Base-by-base conservation (phyloP, 2,797 vertebrate species). In the Anolis apletophallus region DNA sequence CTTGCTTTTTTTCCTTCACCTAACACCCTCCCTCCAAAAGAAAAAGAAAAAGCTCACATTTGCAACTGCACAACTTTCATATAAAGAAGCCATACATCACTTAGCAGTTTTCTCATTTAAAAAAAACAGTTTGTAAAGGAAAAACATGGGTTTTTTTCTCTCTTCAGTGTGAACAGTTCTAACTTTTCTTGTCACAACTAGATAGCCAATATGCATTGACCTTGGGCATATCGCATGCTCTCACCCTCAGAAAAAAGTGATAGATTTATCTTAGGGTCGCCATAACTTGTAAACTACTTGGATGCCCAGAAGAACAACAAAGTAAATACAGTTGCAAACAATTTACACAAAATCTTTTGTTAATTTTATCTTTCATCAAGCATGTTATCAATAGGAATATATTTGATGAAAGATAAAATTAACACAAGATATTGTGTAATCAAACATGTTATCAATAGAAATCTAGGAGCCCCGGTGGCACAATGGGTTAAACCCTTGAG, bases 171-270 rank as follows among this genome's bases (percentile, higher is more conserved):
- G 52, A 50, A 76, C 57, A 89, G 36, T 2, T 0, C 14, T 46
- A 0, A 0, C 68, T 88, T 83, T 90, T 85, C 85, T 87, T 84
- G 86, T 85, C 86, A 89, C 87, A 90, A 26, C 0, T 46, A 88
- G 85, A 61, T 54, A 89, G 32, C 16, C 59, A 80, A 84, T 94
- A 91, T 93, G 86, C 88, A 87, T 91, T 91, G 88, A 16, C 52
- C 89, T 46, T 46, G 46, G 46, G 46, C 46, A 46, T 6, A 46
- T 46, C 46, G 7, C 46, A 46, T 46, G 46, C 46, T 46, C 46
- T 46, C 46, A 46, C 3, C 46, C 46, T 46, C 46, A 46, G 40
- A 8, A 46, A 46, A 46, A 46, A 46, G 7, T 3, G 40, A 40
- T 40, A 40, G 40, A 2, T 40, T 40, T 46, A 6, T 6, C 46